Evolutionary conservation across 2,797 vertebrate genomes (phyloP), one percentile per base, ranked within the genome.

Genomic region (Pelochelys cantorii): DNA sequence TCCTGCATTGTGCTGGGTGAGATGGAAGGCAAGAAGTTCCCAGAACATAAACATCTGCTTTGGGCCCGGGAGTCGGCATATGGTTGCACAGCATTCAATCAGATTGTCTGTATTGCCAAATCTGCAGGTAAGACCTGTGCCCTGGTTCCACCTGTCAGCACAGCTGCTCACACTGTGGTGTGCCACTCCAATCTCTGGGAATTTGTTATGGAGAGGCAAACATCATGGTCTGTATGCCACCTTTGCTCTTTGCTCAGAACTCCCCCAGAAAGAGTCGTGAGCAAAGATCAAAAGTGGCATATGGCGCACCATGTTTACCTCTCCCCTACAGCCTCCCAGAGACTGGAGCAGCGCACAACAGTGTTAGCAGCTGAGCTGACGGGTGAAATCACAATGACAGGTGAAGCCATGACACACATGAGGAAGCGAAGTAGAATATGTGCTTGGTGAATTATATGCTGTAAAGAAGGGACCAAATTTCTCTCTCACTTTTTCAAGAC

Each of bases 11-110:
- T 81, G 57, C 60, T 65, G 75, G 27, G 34, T 89, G 80, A 93
- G 86, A 31, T 90, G 11, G 13, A 84, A 91, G 90, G 6, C 74
- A 29, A 92, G 93, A 86, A 92, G 42, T 48, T 54, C 57, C 57
- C 22, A n/a, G 34, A 91, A 75, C 4, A 1, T 11, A 27, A 53
- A 52, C 53, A 14, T 29, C 65, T 22, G 3, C 75, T n/a, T 15
- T 9, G 11, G 17, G 34, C 7, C 65, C 54, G 81, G 48, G 57
- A 42, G 82, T 85, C 60, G 27, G 56, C 12, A 42, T 83, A 0
- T 89, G 79, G 53, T 12, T 80, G 42, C 53, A 68, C 4, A 79
- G 52, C 7, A 3, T 68, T 82, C 37, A 48, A 57, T 55, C 23
- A 71, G 42, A 53, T 37, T 80, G 81, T 60, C 57, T 78, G 80